Conservation (phyloP, 2,888 invertebrate species). For the Cephus pulcher region DNA sequence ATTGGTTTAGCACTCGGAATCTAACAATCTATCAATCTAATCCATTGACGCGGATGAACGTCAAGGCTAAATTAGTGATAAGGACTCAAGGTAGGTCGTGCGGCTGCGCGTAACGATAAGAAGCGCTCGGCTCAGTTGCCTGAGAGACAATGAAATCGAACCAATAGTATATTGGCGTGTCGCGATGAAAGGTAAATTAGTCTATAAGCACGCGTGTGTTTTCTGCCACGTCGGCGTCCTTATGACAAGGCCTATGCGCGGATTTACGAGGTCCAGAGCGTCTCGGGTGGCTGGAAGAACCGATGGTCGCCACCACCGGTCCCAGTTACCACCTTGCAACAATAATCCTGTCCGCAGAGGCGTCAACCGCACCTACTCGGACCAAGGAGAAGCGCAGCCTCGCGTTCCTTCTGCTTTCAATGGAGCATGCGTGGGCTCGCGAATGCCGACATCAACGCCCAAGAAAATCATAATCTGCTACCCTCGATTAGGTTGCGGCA, state of each 20-base stretch:
- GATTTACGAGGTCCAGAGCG: constrained; percentile 43
- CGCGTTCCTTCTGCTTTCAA: not conserved
- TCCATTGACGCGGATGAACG: too few species aligned
- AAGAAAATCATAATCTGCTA: too few species aligned
- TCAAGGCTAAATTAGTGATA: too few species aligned
- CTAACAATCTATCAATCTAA: too few species aligned
- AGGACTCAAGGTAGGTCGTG: constrained; percentile 29
- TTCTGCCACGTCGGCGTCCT: constrained; percentile 19
- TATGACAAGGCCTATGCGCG: constrained; percentile 41
- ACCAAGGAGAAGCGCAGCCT: not conserved
- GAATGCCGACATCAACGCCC: not conserved
- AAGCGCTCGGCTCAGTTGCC: constrained; percentile 8
- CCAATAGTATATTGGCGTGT: not conserved
- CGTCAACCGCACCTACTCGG: not conserved
- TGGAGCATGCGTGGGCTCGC: not conserved
- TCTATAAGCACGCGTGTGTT: not conserved
- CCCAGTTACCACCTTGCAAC: too few species aligned
- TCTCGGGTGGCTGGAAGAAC: constrained; percentile 26
- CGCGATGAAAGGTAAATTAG: constrained; percentile 35
- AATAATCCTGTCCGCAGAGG: too few species aligned
- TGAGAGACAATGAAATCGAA: not conserved
- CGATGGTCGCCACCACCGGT: too few species aligned
- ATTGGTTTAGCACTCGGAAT: too few species aligned
- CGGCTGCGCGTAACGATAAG: constrained; percentile 38
- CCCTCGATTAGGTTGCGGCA: too few species aligned